These are phyloP conservation scores for Rotaria socialis DNA, from an alignment of 2,888 invertebrate species.

Conservation along the genomic window DNA sequence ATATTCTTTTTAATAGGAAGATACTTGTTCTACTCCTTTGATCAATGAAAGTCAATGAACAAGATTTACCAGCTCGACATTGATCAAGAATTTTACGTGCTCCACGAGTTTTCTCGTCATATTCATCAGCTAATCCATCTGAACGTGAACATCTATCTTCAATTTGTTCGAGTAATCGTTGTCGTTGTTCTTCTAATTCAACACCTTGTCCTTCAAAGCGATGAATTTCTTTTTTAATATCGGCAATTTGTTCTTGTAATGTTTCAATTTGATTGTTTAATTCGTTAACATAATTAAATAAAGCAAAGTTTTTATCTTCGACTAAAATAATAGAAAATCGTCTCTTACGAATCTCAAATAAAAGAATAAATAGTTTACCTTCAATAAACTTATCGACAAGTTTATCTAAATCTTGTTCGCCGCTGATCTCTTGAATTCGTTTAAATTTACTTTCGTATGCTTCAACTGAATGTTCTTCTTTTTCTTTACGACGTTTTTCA, in stretches of 20 bases:
- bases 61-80: conserved; percentile 59
- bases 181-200: conserved; percentile 56
- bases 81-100: conserved; percentile 59
- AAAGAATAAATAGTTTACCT: conserved; percentile 50
- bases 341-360: neutral
- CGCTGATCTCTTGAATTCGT: conserved; percentile 66
- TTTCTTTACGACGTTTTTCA: conserved; percentile 68
- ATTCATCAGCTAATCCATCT: conserved; percentile 53
- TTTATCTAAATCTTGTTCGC: conserved; percentile 59
- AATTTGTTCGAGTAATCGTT: conserved; percentile 54
- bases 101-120: conserved; percentile 55
- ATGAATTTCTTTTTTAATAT: conserved; percentile 50
- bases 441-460: conserved; percentile 73
- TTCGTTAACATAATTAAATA: conserved; percentile 84
- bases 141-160: conserved; percentile 54
- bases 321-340: conserved; percentile 53
- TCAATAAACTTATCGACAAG: conserved; percentile 73
- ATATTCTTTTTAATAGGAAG: no score
- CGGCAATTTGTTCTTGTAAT: conserved; percentile 55
- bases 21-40: no score
- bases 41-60: no score
- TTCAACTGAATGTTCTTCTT: conserved; percentile 68
- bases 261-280: conserved; percentile 66
- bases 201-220: conserved; percentile 51
- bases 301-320: conserved; percentile 83